phyloP scores from a whole-genome alignment of 2,113 vertebrate species.

The Bambusicola thoracicus region DNA sequence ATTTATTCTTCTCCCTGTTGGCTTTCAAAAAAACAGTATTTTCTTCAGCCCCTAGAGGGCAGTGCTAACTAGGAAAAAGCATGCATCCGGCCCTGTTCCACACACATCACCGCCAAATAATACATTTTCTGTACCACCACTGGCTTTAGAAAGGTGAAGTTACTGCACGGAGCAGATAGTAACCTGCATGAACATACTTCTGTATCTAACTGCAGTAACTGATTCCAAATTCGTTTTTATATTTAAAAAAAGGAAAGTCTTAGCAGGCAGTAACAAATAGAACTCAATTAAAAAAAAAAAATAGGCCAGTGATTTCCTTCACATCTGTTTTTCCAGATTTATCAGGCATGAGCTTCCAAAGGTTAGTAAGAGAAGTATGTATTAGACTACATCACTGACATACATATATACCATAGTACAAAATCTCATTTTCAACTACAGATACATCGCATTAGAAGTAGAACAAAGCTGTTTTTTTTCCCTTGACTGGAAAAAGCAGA shows the following conservation, averaged over 20 bases:
- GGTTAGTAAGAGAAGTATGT: not conserved
- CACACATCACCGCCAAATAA: not conserved
- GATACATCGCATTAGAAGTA: not conserved
- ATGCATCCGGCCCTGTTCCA: not conserved
- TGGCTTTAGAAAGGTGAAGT: not conserved
- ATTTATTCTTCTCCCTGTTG: not conserved
- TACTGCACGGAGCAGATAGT: not conserved
- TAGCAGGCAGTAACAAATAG: not conserved
- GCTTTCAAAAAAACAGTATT: not conserved
- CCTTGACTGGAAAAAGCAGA: not conserved
- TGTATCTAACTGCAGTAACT: not conserved
- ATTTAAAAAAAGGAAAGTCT: not conserved
- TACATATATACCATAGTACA: not conserved
- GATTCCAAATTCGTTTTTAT: not conserved
- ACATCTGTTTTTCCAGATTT: not conserved
- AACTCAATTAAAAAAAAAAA: not conserved
- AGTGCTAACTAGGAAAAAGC: slow-evolving; percentile 37
- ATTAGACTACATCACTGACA: not conserved
- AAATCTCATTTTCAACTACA: not conserved
- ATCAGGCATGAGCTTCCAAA: not conserved
- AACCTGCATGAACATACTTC: not conserved
- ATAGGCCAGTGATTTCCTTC: not conserved
- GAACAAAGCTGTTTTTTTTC: not conserved
- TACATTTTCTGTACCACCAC: not conserved
- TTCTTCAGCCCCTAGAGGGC: slow-evolving; percentile 81